A percentile compares a stretch with the other conserved stretches of the same genome.
Conservation (phyloP, 2,797 vertebrate species). For the Sarcoramphus papa region DNA sequence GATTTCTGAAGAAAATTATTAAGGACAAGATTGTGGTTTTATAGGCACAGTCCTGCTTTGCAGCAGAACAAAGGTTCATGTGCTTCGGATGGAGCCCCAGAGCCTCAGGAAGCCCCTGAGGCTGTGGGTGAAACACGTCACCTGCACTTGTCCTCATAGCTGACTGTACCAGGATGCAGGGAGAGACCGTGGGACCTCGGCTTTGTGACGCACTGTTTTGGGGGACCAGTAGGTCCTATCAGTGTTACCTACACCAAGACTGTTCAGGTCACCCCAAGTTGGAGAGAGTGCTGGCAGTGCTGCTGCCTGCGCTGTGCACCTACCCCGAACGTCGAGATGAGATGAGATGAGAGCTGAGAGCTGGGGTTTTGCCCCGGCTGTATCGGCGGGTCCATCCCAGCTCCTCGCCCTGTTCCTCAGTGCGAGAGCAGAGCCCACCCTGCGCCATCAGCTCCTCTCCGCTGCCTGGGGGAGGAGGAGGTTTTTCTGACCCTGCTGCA, state of each 20-base stretch:
- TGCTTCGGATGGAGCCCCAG: not conserved
- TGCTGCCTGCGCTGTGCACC: not conserved
- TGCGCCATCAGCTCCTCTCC: not conserved
- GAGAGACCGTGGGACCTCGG: not conserved
- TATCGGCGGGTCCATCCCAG: not conserved
- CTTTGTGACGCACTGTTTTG: not conserved
- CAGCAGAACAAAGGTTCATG: not conserved
- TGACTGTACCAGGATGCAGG: not conserved
- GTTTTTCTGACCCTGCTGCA: not conserved
- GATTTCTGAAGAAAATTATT: not conserved
- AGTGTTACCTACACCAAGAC: too few species aligned
- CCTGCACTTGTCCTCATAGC: not conserved
- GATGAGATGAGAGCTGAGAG: not conserved
- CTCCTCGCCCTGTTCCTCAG: not conserved
- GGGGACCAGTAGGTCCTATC: too few species aligned
- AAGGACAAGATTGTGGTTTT: not conserved
- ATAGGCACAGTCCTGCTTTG: not conserved
- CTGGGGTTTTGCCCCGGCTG: not conserved
- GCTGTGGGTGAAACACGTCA: not conserved
- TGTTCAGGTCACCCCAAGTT: not conserved
- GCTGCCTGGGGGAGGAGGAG: not conserved
- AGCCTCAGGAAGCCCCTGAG: not conserved
- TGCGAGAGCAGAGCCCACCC: not conserved
- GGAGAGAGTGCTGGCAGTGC: not conserved
- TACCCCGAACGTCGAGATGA: fast-evolving